Evolutionary conservation across 1,140 invertebrate genomes (phyloP).

Genomic region (Brachionus rubens): DNA sequence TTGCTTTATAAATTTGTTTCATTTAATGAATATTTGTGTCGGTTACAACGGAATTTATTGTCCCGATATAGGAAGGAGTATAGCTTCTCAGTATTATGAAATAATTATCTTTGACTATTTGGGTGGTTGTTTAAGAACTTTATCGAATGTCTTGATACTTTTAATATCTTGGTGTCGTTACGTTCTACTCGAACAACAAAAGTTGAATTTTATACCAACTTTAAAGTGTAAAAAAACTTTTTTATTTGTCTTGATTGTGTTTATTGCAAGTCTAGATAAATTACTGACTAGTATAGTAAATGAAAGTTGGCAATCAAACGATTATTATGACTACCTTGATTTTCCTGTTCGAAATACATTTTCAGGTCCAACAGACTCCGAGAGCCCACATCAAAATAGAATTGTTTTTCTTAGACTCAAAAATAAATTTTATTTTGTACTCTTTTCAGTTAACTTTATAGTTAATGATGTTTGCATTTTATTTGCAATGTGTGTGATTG

Average conservation of each 20-base stretch:
- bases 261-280: too few species aligned
- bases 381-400: neutral
- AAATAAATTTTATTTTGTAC: neutral
- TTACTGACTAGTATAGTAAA: too few species aligned
- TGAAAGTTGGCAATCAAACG: too few species aligned
- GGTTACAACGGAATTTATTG: neutral
- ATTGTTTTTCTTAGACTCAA: neutral
- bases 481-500: neutral
- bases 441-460: neutral
- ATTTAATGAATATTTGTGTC: neutral
- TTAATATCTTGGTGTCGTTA: neutral
- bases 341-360: too few species aligned
- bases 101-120: slow-evolving; percentile 9
- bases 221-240: neutral
- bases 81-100: neutral
- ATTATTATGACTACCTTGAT: too few species aligned
- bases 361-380: too few species aligned
- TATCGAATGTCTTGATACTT: neutral
- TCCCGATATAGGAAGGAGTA: neutral
- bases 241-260: neutral
- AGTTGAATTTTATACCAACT: neutral
- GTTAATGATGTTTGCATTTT: neutral
- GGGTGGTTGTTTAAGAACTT: neutral
- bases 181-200: too few species aligned
- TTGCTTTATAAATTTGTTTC: neutral